A percentile compares a stretch with the other conserved stretches of the same genome.
Evolutionary conservation across 2,888 invertebrate genomes (phyloP).

Genomic region (Merodon equestris): DNA sequence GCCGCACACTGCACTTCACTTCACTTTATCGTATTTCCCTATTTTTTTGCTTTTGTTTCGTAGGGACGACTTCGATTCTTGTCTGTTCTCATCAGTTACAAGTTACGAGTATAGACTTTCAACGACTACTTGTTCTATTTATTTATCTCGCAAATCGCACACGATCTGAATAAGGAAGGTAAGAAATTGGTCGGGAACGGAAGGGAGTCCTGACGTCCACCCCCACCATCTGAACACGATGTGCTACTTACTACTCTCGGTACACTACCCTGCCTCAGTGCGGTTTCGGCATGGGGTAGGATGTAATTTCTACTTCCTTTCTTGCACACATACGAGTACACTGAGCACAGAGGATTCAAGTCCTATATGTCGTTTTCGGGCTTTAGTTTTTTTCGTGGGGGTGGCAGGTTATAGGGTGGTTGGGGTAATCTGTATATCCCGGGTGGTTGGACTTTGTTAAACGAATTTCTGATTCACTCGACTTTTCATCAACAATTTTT

Average conservation of each 20-base stretch:
- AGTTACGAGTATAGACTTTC: too few relatives aligned
- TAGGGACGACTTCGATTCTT: slow-evolving; percentile 27
- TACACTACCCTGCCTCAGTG: slow-evolving; percentile 62
- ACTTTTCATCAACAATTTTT: slow-evolving; percentile 28
- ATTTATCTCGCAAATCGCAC: slow-evolving; percentile 41
- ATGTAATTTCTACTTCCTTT: slow-evolving; percentile 28
- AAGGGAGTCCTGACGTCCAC: slow-evolving; percentile 23
- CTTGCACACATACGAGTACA: too few relatives aligned
- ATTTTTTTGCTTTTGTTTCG: not conserved
- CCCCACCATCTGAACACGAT: slow-evolving; percentile 24
- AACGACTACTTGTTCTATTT: slow-evolving; percentile 17
- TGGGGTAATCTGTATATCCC: slow-evolving; percentile 8
- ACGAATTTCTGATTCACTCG: slow-evolving; percentile 31
- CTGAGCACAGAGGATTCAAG: too few relatives aligned
- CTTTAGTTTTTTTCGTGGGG: too few relatives aligned
- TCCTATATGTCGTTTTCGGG: too few relatives aligned
- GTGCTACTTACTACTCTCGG: slow-evolving; percentile 5
- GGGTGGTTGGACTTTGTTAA: slow-evolving; percentile 48
- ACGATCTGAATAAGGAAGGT: slow-evolving; percentile 40
- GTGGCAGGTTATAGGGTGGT: not conserved
- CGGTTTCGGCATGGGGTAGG: slow-evolving; percentile 64
- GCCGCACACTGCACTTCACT: slow-evolving; percentile 19
- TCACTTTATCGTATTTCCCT: slow-evolving; percentile 32
- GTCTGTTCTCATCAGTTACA: too few relatives aligned
- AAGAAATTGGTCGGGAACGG: slow-evolving; percentile 38